These are phyloP conservation scores for Apeira syringaria DNA, from an alignment of 2,888 invertebrate genomes.

Conservation along the genomic window DNA sequence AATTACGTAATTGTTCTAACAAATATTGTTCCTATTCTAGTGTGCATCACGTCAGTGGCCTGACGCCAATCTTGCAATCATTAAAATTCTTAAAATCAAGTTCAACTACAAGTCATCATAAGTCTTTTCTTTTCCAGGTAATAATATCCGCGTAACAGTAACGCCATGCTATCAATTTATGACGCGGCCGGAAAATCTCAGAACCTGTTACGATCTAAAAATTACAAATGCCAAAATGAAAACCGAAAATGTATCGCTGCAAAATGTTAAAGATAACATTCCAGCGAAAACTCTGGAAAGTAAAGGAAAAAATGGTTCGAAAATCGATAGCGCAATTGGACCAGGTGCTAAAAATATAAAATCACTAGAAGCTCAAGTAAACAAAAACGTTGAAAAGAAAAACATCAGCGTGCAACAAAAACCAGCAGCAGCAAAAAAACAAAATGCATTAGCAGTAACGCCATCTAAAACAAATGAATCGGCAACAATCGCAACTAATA, in stretches of 20 bases:
- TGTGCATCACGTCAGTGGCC: too few relatives aligned
- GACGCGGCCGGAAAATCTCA: conserved; percentile 52
- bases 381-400: not conserved
- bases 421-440: not conserved
- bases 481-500: not conserved
- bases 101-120: too few relatives aligned
- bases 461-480: conserved; percentile 8
- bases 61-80: too few relatives aligned
- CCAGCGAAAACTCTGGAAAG: not conserved
- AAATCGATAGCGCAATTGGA: not conserved
- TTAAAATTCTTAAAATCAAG: too few relatives aligned
- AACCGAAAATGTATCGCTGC: not conserved
- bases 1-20: too few relatives aligned
- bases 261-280: not conserved
- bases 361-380: conserved; percentile 6
- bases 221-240: not conserved
- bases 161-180: conserved; percentile 57
- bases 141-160: conserved; percentile 45
- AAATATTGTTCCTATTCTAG: too few relatives aligned
- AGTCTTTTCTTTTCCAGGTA: too few relatives aligned
- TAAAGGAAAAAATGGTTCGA: not conserved
- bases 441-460: conserved; percentile 1
- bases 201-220: conserved; percentile 37
- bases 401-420: not conserved
- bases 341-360: not conserved